Conservation (phyloP, 2,888 invertebrate genomes). For the Pseudococcus jackbeardsleyi region DNA sequence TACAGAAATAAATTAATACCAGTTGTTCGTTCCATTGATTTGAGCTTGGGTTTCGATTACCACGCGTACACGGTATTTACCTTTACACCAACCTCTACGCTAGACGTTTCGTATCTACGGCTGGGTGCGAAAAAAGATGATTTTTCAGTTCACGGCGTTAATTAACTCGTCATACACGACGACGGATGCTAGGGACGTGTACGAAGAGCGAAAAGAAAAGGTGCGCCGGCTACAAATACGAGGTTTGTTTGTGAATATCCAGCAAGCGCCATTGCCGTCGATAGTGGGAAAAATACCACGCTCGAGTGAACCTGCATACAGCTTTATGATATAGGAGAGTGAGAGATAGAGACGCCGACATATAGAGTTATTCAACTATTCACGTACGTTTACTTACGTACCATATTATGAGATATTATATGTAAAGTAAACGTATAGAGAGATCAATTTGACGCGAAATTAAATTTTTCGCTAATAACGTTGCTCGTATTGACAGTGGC, state of each 20-base stretch:
- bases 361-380: background rate
- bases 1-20: background rate
- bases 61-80: background rate
- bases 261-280: background rate
- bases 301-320: constrained; percentile 2
- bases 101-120: background rate
- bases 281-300: constrained; percentile 1
- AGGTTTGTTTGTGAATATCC: background rate
- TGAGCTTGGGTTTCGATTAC: background rate
- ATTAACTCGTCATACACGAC: background rate
- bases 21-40: constrained; percentile 14
- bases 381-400: background rate
- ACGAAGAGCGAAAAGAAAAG: background rate
- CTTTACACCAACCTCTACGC: background rate
- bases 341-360: background rate
- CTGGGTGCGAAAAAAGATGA: background rate
- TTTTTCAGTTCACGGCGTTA: constrained; percentile 28
- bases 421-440: background rate
- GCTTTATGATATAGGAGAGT: background rate
- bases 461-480: background rate
- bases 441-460: constrained; percentile 16
- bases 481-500: background rate
- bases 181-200: background rate
- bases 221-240: constrained; percentile 6
- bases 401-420: background rate